phyloP scores from a whole-genome alignment of 2,888 invertebrate genomes.

The Catocala sponsa region DNA sequence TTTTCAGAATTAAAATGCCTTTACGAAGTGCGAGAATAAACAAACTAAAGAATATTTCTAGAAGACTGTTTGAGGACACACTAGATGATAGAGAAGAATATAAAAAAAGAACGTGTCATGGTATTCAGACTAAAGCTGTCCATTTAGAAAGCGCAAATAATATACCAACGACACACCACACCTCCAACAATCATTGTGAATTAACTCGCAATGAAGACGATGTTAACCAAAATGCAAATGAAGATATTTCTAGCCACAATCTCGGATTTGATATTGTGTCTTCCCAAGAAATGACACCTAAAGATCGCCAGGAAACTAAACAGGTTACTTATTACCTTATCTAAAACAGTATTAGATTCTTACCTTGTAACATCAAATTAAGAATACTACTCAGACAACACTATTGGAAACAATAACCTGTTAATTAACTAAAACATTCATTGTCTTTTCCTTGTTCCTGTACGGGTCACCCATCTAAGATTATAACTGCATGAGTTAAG shows the following conservation, averaged over 20 bases:
- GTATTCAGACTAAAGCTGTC: no score
- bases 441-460: no score
- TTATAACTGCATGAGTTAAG: background rate
- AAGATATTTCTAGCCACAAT: constrained; percentile 15
- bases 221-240: constrained; percentile 14
- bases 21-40: constrained; percentile 14
- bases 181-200: constrained; percentile 4
- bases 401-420: no score
- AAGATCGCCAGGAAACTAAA: no score
- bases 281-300: no score
- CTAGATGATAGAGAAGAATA: constrained; percentile 10
- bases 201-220: constrained; percentile 1
- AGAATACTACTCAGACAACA: no score
- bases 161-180: no score
- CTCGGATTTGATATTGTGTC: background rate
- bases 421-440: no score
- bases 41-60: constrained; percentile 16
- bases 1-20: constrained; percentile 7
- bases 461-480: background rate
- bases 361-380: no score
- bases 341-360: no score
- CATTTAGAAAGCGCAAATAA: no score
- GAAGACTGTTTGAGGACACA: constrained; percentile 15
- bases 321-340: no score
- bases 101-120: constrained; percentile 6